Percentiles rank a stretch among this genome's conserved stretches.
These are phyloP conservation scores for Chionoecetes opilio DNA, from an alignment of 1,140 invertebrate species.

Conservation along the genomic window DNA sequence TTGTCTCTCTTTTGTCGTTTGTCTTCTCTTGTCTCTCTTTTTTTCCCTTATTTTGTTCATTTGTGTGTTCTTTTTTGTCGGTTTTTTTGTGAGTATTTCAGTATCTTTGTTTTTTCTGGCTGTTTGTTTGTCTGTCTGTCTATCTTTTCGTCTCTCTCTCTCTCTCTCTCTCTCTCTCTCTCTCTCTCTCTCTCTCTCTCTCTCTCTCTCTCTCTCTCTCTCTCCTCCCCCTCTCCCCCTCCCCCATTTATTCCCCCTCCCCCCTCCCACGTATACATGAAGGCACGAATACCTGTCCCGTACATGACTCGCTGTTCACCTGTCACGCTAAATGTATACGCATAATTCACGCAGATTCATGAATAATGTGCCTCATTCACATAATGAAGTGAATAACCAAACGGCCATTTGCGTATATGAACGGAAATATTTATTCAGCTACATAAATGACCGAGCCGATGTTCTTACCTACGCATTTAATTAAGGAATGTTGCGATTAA, in stretches of 20 bases:
- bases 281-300: conserved; percentile 4
- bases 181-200: conserved; percentile 17
- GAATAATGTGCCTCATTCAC: conserved; percentile 18
- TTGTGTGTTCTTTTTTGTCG: too few species aligned
- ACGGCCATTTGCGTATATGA: conserved; percentile 2
- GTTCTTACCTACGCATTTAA: not conserved
- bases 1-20: too few species aligned
- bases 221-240: not conserved
- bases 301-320: not conserved
- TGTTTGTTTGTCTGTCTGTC: not conserved
- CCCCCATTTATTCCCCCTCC: too few species aligned
- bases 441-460: not conserved
- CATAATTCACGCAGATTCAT: conserved; percentile 30
- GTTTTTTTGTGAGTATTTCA: too few species aligned
- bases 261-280: not conserved
- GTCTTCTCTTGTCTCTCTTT: too few species aligned
- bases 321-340: conserved; percentile 9
- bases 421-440: conserved; percentile 6
- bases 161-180: not conserved
- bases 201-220: conserved; percentile 34
- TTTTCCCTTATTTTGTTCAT: too few species aligned
- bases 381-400: conserved; percentile 30
- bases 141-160: too few species aligned
- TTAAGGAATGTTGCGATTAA: conserved; percentile 2
- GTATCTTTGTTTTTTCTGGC: not conserved